phyloP scores from a whole-genome alignment of 2,113 vertebrate species.

The Tapirus terrestris region DNA sequence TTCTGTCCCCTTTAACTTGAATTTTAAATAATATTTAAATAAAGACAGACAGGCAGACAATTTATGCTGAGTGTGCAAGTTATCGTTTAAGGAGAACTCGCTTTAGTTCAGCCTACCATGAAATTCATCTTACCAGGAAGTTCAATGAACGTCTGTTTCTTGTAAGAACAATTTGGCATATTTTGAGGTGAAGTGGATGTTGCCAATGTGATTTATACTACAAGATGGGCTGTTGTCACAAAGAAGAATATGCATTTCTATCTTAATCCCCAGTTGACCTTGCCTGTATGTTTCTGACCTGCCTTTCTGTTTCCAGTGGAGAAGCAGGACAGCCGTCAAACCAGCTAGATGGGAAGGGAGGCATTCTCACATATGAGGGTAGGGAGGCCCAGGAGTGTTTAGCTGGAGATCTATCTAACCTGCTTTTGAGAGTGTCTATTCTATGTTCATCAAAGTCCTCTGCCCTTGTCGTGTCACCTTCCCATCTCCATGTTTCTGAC shows the following conservation, averaged over 20 bases:
- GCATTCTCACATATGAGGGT: accelerated
- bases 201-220: background rate
- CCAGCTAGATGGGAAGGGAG: background rate
- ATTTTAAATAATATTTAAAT: conserved; percentile 26
- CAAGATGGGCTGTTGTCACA: background rate
- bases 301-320: background rate
- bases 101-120: background rate
- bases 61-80: background rate
- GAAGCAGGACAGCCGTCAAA: accelerated
- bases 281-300: background rate
- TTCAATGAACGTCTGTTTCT: background rate
- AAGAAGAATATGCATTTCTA: background rate
- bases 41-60: background rate
- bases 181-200: background rate
- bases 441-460: background rate
- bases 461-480: background rate
- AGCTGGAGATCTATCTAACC: background rate
- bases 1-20: background rate
- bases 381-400: background rate
- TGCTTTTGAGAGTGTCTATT: background rate
- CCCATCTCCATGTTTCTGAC: background rate
- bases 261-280: background rate
- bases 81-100: background rate
- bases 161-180: background rate
- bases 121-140: background rate